phyloP scores from a whole-genome alignment of 1,140 invertebrate species.

The Drosophila parvula region DNA sequence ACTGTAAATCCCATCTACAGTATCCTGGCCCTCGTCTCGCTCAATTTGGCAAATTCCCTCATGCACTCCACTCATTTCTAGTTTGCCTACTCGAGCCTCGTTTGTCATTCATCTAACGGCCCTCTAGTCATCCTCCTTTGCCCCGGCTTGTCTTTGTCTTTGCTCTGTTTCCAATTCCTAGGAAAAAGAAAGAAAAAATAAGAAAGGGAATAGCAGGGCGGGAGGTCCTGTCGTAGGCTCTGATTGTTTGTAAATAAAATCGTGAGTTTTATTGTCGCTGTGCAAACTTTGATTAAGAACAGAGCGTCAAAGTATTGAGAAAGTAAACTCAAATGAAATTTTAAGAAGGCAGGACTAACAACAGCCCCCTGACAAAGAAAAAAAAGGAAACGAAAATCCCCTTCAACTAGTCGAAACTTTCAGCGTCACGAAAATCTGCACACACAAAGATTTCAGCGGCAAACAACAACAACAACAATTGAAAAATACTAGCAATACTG shows the following conservation, averaged over 20 bases:
- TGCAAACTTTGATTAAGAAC: slow-evolving; percentile 60
- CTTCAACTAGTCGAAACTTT: slow-evolving; percentile 30
- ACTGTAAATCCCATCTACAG: slow-evolving; percentile 15
- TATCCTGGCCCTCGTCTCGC: slow-evolving; percentile 34
- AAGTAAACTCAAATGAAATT: slow-evolving; percentile 33
- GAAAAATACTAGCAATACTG: slow-evolving; percentile 2
- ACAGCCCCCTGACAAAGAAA: not conserved
- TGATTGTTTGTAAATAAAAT: slow-evolving; percentile 66
- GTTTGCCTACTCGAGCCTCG: slow-evolving; percentile 46
- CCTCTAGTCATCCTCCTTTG: slow-evolving; percentile 6
- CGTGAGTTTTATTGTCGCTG: slow-evolving; percentile 55
- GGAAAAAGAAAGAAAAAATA: not conserved
- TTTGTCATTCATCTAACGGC: slow-evolving; percentile 55
- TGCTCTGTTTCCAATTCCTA: slow-evolving; percentile 41
- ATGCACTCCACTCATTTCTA: slow-evolving; percentile 49
- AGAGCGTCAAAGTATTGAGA: slow-evolving; percentile 37
- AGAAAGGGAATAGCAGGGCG: not conserved
- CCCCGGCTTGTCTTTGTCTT: slow-evolving; percentile 19
- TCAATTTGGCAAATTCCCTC: slow-evolving; percentile 54
- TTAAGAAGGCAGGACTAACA: slow-evolving; percentile 12
- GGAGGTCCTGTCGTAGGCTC: slow-evolving; percentile 21
- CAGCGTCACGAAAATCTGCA: slow-evolving; percentile 21
- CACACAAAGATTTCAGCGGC: slow-evolving; percentile 18
- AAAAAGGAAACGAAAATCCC: slow-evolving; percentile 3
- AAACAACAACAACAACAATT: not conserved